Conservation (phyloP, 2,113 vertebrate genomes). For the Monarcha castaneiventris region DNA sequence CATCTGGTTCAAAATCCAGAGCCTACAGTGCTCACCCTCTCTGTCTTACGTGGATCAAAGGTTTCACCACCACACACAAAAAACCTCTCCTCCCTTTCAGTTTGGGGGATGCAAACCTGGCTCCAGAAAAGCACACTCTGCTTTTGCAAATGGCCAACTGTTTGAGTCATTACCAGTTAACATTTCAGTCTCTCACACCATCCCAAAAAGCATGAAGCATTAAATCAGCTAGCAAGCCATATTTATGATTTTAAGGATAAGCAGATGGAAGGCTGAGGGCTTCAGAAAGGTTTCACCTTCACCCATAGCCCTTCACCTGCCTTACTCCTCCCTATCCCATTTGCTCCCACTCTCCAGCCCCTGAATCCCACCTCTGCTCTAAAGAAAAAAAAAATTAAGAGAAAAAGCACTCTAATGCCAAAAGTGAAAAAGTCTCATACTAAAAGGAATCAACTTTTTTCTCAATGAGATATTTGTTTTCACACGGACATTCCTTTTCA, state of each 20-base stretch:
- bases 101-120: background rate
- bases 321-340: background rate
- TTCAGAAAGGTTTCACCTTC: background rate
- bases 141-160: background rate
- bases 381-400: background rate
- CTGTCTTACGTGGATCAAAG: background rate
- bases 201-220: background rate
- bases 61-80: background rate
- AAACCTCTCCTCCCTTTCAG: rapidly evolving
- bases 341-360: background rate
- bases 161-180: background rate
- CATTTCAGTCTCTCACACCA: too few relatives aligned
- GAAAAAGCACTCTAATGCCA: background rate
- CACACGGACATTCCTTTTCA: background rate
- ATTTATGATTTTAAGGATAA: background rate
- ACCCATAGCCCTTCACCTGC: rapidly evolving
- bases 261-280: background rate
- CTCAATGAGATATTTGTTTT: background rate
- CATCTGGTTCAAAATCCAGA: background rate
- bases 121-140: background rate
- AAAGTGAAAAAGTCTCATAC: background rate
- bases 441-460: background rate
- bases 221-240: background rate
- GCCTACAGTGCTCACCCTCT: background rate
- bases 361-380: background rate